These are phyloP conservation scores for Leptinotarsa texana DNA, from an alignment of 1,140 invertebrate species.

Conservation along the genomic window DNA sequence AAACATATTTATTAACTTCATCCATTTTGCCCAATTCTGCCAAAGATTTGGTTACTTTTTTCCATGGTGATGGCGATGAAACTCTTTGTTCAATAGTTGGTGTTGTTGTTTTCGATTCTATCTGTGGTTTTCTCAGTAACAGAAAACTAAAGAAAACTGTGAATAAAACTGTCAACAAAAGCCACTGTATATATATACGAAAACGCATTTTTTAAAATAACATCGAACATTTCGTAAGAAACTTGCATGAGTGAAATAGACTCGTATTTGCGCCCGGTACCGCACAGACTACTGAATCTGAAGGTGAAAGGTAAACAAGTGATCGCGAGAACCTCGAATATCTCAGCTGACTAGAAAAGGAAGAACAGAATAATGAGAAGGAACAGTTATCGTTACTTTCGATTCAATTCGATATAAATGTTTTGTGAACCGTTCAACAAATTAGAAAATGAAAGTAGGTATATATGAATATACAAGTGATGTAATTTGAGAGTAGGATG, in stretches of 20 bases:
- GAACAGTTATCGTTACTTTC: not conserved
- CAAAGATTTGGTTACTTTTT: conserved; percentile 61
- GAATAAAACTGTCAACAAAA: not conserved
- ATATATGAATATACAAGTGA: not conserved
- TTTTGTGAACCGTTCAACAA: not conserved
- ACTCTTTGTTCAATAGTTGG: not conserved
- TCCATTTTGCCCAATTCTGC: conserved; percentile 59
- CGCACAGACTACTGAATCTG: not conserved
- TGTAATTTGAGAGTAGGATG: not conserved
- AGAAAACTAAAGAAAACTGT: conserved; percentile 16
- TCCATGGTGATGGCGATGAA: not conserved
- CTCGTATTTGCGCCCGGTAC: not conserved
- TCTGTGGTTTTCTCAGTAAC: conserved; percentile 13
- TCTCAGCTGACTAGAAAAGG: not conserved
- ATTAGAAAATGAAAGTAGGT: not conserved
- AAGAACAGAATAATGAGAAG: not conserved
- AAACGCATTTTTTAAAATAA: too few relatives aligned
- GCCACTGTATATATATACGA: not conserved
- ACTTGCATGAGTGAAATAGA: too few relatives aligned
- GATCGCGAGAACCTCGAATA: not conserved
- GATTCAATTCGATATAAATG: not conserved
- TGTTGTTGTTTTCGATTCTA: not conserved
- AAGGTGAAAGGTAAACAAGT: not conserved
- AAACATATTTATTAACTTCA: conserved; percentile 59
- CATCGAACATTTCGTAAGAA: too few relatives aligned